A percentile compares a stretch with the other conserved stretches of the same genome.
Evolutionary conservation across 1,140 invertebrate species (phyloP).

Genomic region (Neodiprion pinetum): DNA sequence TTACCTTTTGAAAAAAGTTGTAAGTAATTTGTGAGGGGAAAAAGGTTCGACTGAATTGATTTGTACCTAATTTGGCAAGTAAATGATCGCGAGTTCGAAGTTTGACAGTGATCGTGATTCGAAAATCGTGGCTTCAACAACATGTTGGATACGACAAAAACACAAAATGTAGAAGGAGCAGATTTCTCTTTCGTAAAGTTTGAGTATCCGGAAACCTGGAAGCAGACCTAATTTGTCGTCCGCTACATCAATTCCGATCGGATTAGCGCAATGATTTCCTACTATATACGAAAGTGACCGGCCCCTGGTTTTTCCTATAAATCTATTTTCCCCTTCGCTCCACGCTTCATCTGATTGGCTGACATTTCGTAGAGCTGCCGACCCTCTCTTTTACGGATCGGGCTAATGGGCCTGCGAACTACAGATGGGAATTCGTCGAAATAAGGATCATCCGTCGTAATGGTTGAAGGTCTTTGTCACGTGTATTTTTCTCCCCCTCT

Average conservation of each 20-base stretch:
- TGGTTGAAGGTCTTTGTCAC: background rate
- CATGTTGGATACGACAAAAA: too few relatives aligned
- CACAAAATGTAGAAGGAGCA: background rate
- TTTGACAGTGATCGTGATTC: too few relatives aligned
- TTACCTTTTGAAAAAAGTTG: too few relatives aligned
- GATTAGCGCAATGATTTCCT: constrained; percentile 52
- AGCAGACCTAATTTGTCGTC: constrained; percentile 37
- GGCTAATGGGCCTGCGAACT: background rate
- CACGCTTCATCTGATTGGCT: constrained; percentile 33
- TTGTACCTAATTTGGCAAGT: too few relatives aligned
- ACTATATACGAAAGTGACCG: background rate
- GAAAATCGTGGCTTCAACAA: too few relatives aligned
- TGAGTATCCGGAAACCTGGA: background rate
- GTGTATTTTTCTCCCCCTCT: background rate
- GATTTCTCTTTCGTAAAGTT: background rate
- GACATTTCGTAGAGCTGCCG: constrained; percentile 23
- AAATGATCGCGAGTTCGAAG: too few relatives aligned
- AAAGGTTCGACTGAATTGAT: too few relatives aligned
- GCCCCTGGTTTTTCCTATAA: constrained; percentile 38
- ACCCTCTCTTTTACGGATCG: constrained; percentile 25
- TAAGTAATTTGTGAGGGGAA: too few relatives aligned
- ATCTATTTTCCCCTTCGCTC: constrained; percentile 39
- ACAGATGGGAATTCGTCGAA: background rate
- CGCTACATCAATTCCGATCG: constrained; percentile 43
- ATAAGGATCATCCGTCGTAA: background rate